Conservation (phyloP, 2,888 invertebrate species). For the Erynnis tages region DNA sequence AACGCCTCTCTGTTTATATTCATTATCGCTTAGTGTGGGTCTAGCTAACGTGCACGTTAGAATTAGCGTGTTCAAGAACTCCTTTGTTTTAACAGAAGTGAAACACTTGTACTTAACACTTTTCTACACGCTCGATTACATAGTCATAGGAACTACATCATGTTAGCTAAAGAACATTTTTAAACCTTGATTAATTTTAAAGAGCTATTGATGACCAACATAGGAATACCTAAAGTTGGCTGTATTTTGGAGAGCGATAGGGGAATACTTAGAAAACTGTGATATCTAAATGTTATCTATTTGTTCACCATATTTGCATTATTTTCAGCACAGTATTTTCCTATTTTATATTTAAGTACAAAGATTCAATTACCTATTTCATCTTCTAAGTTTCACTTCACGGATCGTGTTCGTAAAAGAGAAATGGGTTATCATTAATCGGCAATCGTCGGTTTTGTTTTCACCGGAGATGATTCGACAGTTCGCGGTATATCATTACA, state of each 20-base stretch:
- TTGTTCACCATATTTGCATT: no score
- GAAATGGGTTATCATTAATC: constrained; percentile 46
- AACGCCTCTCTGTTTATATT: constrained; percentile 17
- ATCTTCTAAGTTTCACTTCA: background rate
- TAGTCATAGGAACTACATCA: no score
- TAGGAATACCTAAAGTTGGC: no score
- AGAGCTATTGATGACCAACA: no score
- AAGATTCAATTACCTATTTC: no score
- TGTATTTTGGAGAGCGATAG: no score
- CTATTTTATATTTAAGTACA: no score
- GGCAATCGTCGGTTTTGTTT: constrained; percentile 56
- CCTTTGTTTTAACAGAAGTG: constrained; percentile 3
- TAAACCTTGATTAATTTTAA: no score
- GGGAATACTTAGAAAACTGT: no score
- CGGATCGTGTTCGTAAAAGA: constrained; percentile 1
- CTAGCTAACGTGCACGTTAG: constrained; percentile 13
- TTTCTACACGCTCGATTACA: background rate
- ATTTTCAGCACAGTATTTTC: no score
- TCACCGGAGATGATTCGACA: constrained; percentile 63
- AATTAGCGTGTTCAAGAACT: constrained; percentile 12
- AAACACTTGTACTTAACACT: constrained; percentile 16
- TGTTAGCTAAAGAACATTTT: no score
- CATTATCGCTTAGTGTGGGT: constrained; percentile 6
- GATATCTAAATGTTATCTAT: no score
- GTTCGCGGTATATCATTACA: constrained; percentile 43